Conservation (phyloP, 2,797 vertebrate species). For the Clangula hyemalis region DNA sequence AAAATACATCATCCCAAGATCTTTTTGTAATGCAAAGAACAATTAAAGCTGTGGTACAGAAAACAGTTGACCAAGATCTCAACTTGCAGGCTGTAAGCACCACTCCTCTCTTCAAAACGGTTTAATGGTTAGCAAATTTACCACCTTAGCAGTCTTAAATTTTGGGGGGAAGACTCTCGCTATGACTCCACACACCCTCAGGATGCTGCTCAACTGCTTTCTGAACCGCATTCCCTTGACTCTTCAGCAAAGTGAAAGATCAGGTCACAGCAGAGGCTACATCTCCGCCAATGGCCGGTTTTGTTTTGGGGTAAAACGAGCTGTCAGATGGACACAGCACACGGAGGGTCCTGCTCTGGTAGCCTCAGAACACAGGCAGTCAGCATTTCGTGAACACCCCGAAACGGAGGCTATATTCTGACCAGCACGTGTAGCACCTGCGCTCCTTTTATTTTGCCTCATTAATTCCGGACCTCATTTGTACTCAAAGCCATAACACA, state of each 20-base stretch:
- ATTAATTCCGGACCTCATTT: background rate
- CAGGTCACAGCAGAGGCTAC: background rate
- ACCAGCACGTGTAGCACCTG: background rate
- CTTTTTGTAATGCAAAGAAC: background rate
- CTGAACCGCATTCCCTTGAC: background rate
- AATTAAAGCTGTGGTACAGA: background rate
- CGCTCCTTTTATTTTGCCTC: background rate
- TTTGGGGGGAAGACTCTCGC: background rate
- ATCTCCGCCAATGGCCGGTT: background rate
- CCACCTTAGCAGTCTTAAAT: accelerated
- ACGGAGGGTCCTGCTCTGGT: background rate
- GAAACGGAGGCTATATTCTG: background rate
- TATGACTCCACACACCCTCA: background rate
- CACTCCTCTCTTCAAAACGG: background rate
- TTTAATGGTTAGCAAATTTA: background rate
- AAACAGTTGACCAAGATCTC: background rate
- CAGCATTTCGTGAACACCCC: background rate
- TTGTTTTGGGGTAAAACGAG: background rate
- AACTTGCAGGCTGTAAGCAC: background rate
- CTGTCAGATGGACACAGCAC: background rate
- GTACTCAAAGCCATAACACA: background rate
- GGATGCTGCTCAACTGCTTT: background rate
- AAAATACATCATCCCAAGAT: background rate
- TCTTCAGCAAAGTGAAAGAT: background rate
- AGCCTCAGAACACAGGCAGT: background rate